phyloP scores from a whole-genome alignment of 2,888 invertebrate genomes.

The Copidosoma aretas region DNA sequence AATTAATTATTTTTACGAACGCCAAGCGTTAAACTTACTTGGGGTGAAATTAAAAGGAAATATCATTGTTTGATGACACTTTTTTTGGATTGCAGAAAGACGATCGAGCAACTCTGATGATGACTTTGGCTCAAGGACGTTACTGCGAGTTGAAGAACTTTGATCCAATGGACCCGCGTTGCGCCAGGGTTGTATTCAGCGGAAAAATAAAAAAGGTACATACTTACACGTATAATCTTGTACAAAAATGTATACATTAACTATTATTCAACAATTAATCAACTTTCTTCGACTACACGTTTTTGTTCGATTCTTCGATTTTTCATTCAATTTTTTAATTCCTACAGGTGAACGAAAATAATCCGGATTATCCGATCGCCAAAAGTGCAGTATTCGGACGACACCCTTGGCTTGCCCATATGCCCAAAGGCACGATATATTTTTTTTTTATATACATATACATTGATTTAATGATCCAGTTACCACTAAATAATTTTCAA shows the following conservation, averaged over 20 bases:
- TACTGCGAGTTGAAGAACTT: slow-evolving; percentile 70
- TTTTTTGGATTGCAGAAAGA: slow-evolving; percentile 64
- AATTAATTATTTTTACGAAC: no score
- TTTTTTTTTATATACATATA: not conserved
- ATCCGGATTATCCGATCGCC: slow-evolving; percentile 68
- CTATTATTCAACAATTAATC: no score
- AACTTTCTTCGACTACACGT: no score
- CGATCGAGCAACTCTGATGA: slow-evolving; percentile 71
- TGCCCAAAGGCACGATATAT: slow-evolving; percentile 64
- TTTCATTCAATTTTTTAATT: slow-evolving; percentile 10
- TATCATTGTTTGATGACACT: slow-evolving; percentile 1
- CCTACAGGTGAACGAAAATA: slow-evolving; percentile 66
- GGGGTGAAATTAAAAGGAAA: no score
- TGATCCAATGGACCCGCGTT: slow-evolving; percentile 80
- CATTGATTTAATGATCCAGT: not conserved
- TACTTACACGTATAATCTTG: no score
- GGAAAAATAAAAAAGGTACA: slow-evolving; percentile 72
- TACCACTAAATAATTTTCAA: not conserved
- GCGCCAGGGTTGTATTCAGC: slow-evolving; percentile 74
- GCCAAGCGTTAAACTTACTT: no score
- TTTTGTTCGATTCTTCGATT: no score
- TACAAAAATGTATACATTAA: no score
- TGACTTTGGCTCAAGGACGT: slow-evolving; percentile 72
- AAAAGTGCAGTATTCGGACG: slow-evolving; percentile 71
- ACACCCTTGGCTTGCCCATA: slow-evolving; percentile 74